Evolutionary conservation across 2,113 vertebrate genomes (phyloP).

Genomic region (Corydoras maculifer): DNA sequence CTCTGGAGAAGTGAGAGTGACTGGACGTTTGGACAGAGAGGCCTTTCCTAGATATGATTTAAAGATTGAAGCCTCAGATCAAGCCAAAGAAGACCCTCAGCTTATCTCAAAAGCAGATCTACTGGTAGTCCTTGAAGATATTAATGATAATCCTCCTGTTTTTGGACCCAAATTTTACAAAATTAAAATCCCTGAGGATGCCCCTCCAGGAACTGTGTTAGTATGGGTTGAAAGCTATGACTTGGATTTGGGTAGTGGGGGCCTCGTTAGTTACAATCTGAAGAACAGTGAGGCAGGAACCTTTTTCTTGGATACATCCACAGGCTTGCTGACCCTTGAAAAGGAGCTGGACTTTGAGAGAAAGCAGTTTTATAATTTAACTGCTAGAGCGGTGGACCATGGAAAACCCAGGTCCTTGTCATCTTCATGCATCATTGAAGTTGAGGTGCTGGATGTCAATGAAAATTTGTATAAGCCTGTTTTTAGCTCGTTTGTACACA

Average conservation of each 20-base stretch:
- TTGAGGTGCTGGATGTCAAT: constrained; percentile 84
- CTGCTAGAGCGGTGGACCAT: constrained; percentile 77
- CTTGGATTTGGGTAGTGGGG: constrained; percentile 73
- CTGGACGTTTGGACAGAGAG: constrained; percentile 78
- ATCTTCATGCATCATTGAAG: constrained; percentile 81
- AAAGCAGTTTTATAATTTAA: constrained; percentile 78
- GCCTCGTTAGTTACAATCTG: constrained; percentile 78
- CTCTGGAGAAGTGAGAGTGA: constrained; percentile 79
- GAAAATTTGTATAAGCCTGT: constrained; percentile 83
- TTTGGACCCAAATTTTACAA: constrained; percentile 73
- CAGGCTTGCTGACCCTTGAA: constrained; percentile 78
- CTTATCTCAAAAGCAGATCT: constrained; percentile 74
- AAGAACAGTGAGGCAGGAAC: constrained; percentile 69
- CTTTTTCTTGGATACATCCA: constrained; percentile 74
- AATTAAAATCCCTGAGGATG: constrained; percentile 83
- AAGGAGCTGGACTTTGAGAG: constrained; percentile 88
- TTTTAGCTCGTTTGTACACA: constrained; percentile 80
- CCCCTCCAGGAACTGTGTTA: constrained; percentile 75
- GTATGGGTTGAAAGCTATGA: constrained; percentile 86
- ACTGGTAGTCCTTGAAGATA: constrained; percentile 76
- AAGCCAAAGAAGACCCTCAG: constrained; percentile 68
- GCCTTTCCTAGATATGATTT: constrained; percentile 69
- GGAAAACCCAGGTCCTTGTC: constrained; percentile 78
- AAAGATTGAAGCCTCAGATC: constrained; percentile 81
- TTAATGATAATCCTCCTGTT: constrained; percentile 86